Evolutionary conservation across 2,113 vertebrate genomes (phyloP), one percentile per base, ranked within the genome.

Genomic region (Malaclemys terrapin): DNA sequence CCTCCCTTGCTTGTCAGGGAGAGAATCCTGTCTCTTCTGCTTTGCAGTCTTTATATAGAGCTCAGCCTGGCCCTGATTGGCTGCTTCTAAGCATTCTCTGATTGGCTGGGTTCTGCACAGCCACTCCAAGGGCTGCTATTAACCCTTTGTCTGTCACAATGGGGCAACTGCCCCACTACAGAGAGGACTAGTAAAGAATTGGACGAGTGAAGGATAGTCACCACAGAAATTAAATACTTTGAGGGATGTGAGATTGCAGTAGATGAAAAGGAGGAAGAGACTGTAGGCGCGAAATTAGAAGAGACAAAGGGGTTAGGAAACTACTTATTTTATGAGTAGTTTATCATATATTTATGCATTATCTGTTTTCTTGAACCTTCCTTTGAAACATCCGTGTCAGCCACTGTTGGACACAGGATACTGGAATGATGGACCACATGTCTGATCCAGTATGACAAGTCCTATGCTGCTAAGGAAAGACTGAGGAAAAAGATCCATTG

Each of bases 381-480:
- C 89, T 14, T 24, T 85, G 75, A 83, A 90, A 5, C 19, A 65
- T 82, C 93, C 80, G 5, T 0, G 0, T 50, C 6, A 87, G 38
- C 8, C 86, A 22, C 29, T 47, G 56, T 57, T 85, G 17, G 4
- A 47, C 85, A 75, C 2, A 42, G 2, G 20, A 5, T 35, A 52
- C 38, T 80, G 3, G 0, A 24, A 6, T 2, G 1, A 62, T 5
- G 8, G 7, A 87, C 1, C 19, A 87, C 10, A 65, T 2, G 1
- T 79, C 1, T 62, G 84, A 75, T 45, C 22, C 72, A 52, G 3
- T 19, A 53, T 6, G 3, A 12, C 50, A 90, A 8, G 29, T 85
- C 1, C 45, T 59, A 17, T 45, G 86, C 90, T 76, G 35, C 7
- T 65, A 78, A 87, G 14, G 29, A 91, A 82, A 52, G 3, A 87